phyloP scores from a whole-genome alignment of 2,797 vertebrate genomes.

The Manis pentadactyla region DNA sequence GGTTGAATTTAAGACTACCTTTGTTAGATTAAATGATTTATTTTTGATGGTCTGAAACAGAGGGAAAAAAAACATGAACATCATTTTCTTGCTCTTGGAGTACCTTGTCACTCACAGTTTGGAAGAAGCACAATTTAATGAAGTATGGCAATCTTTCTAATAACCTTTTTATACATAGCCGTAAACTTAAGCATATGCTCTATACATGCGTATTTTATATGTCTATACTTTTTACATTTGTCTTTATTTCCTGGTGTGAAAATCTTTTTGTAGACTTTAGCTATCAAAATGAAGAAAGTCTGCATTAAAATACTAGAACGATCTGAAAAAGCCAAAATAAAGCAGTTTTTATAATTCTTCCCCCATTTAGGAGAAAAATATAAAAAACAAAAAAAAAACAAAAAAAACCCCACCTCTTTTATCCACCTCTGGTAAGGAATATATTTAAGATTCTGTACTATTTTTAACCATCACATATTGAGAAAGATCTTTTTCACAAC shows the following conservation, averaged over 20 bases:
- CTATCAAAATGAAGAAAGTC: background rate
- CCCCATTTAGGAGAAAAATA: background rate
- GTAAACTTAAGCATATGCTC: background rate
- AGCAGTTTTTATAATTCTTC: background rate
- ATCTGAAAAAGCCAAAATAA: background rate
- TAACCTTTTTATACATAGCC: background rate
- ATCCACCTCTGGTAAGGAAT: background rate
- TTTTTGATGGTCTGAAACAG: slow-evolving; percentile 14
- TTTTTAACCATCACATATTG: background rate
- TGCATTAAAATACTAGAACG: background rate
- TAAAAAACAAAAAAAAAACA: background rate
- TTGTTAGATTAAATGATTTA: background rate
- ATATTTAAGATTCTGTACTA: background rate
- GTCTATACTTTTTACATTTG: background rate
- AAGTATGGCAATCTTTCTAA: background rate
- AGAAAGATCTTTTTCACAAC: slow-evolving; percentile 38
- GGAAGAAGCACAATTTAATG: background rate
- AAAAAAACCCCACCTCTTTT: background rate
- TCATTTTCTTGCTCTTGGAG: background rate
- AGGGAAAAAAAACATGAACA: background rate
- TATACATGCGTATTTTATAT: background rate
- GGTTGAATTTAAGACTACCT: background rate
- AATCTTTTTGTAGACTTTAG: background rate
- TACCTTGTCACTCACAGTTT: background rate
- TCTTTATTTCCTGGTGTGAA: background rate